A percentile compares a stretch with the other conserved stretches of the same genome.
phyloP scores from a whole-genome alignment of 2,888 invertebrate genomes.

The Zygothrica quintamaculata region DNA sequence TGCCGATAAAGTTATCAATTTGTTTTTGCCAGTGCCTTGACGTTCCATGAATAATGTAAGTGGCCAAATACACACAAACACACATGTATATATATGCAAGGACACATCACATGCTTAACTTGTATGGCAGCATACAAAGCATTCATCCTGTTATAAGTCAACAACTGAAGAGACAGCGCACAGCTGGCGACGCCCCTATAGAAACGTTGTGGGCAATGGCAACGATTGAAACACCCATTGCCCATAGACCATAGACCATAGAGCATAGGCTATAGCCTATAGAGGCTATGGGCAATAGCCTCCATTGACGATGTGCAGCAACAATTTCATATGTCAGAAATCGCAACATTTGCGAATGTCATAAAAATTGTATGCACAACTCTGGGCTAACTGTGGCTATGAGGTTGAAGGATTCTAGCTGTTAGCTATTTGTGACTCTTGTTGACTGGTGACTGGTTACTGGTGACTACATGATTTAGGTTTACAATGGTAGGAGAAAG shows the following conservation, averaged over 20 bases:
- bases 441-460: no score
- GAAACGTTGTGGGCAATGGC: no score
- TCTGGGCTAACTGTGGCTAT: no score
- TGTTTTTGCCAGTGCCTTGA: slow-evolving; percentile 81
- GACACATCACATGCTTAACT: no score
- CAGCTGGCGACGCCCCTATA: slow-evolving; percentile 59
- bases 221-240: not conserved
- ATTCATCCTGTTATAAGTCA: slow-evolving; percentile 60
- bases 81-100: slow-evolving; percentile 5
- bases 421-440: no score
- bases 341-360: slow-evolving; percentile 81
- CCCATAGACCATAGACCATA: slow-evolving; percentile 37
- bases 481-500: not conserved
- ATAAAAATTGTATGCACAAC: slow-evolving; percentile 77
- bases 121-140: slow-evolving; percentile 34
- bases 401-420: no score
- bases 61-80: slow-evolving; percentile 33
- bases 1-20: slow-evolving; percentile 83
- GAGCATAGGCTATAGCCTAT: no score
- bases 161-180: slow-evolving; percentile 43
- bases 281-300: no score
- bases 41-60: slow-evolving; percentile 81
- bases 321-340: slow-evolving; percentile 62
- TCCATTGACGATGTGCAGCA: slow-evolving; percentile 62
- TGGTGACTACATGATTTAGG: no score